A percentile compares a stretch with the other conserved stretches of the same genome.
phyloP scores from a whole-genome alignment of 30 jellyfish, hydroid and myxozoan genomes.

The Hydractinia symbiolongicarpus region DNA sequence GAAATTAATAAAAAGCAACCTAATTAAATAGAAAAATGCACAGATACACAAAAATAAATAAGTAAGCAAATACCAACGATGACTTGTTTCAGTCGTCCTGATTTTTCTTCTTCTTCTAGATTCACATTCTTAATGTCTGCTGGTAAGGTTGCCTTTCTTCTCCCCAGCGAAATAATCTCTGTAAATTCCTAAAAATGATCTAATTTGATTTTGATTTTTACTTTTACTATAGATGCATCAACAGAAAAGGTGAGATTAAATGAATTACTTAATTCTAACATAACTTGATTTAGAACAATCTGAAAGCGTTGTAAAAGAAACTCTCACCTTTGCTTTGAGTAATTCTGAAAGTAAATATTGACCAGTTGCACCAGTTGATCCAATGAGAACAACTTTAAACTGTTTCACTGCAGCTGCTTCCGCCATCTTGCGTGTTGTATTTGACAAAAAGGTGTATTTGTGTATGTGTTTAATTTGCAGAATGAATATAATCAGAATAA shows the following conservation, averaged over 20 bases:
- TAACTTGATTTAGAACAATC: neutral
- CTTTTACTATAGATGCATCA: neutral
- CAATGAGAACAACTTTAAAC: slow-evolving; percentile 52
- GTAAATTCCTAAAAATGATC: slow-evolving; percentile 41
- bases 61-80: slow-evolving; percentile 43
- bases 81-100: slow-evolving; percentile 74
- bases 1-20: too few species aligned
- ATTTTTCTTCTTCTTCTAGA: slow-evolving; percentile 63
- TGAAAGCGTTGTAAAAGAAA: neutral
- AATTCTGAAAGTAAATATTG: slow-evolving; percentile 66
- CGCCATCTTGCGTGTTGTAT: neutral
- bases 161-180: slow-evolving; percentile 63
- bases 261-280: neutral
- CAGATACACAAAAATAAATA: neutral
- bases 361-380: slow-evolving; percentile 96
- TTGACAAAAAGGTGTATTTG: neutral
- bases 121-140: slow-evolving; percentile 40
- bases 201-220: neutral
- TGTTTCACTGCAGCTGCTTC: neutral
- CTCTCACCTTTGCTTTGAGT: slow-evolving; percentile 53
- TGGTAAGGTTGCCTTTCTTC: slow-evolving; percentile 74
- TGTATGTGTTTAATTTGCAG: neutral
- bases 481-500: neutral
- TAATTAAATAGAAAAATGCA: neutral
- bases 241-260: neutral